phyloP scores from a whole-genome alignment of 2,113 vertebrate genomes.

The Zosterops lateralis region DNA sequence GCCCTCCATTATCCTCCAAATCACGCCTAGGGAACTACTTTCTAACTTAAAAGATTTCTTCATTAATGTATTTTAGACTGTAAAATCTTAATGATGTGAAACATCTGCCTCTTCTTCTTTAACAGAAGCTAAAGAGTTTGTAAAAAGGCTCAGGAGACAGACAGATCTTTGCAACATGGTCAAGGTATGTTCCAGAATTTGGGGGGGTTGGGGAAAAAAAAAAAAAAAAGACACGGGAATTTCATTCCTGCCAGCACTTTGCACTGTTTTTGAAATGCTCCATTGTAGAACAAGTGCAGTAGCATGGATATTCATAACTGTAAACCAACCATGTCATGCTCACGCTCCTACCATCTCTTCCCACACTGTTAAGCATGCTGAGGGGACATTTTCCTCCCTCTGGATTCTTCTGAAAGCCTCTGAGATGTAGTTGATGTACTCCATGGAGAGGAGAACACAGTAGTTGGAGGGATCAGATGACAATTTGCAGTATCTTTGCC shows the following conservation, averaged over 20 bases:
- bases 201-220: not conserved
- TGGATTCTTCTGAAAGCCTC: not conserved
- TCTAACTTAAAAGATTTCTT: not conserved
- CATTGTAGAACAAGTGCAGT: not conserved
- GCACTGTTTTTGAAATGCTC: not conserved
- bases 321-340: not conserved
- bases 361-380: not conserved
- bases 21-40: not conserved
- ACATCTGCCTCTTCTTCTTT: not conserved
- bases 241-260: not conserved
- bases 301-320: not conserved
- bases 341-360: not conserved
- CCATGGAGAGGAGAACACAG: not conserved
- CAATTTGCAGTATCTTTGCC: not conserved
- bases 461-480: not conserved
- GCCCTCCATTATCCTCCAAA: not conserved
- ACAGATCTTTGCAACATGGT: constrained; percentile 71
- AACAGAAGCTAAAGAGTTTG: constrained; percentile 71
- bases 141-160: constrained; percentile 72
- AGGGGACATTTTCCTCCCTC: not conserved
- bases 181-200: constrained; percentile 59
- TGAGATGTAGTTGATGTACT: not conserved
- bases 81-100: not conserved
- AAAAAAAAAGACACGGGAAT: not conserved
- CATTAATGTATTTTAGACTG: not conserved